These are phyloP conservation scores for Lycaena phlaeas DNA, from an alignment of 2,888 invertebrate species.

Conservation along the genomic window DNA sequence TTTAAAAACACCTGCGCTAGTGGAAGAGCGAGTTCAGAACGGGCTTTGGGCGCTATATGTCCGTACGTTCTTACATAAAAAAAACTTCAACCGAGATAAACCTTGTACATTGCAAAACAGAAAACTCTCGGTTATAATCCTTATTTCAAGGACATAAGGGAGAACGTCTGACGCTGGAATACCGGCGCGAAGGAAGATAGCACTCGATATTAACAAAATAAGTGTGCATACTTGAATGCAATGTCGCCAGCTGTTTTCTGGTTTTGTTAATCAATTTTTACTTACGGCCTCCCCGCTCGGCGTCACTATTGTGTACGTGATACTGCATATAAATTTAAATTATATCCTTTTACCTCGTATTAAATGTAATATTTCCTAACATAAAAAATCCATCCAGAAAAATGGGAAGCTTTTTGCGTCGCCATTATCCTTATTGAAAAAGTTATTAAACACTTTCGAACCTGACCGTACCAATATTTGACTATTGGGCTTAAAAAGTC, in stretches of 20 bases:
- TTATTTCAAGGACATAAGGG: conserved; percentile 14
- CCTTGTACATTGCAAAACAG: conserved; percentile 10
- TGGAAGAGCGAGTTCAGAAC: conserved; percentile 17
- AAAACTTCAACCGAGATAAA: conserved; percentile 16
- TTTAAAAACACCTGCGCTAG: conserved; percentile 21
- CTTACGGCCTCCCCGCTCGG: neutral
- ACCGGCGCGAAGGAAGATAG: conserved; percentile 13
- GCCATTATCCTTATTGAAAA: too few relatives aligned
- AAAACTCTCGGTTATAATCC: conserved; percentile 19
- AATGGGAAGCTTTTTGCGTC: too few relatives aligned
- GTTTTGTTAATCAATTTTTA: conserved; percentile 39
- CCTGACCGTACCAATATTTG: too few relatives aligned
- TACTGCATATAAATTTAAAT: too few relatives aligned
- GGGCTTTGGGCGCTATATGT: conserved; percentile 15
- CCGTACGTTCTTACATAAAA: conserved; percentile 13
- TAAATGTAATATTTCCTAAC: too few relatives aligned
- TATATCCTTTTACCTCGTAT: too few relatives aligned
- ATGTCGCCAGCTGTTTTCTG: conserved; percentile 39
- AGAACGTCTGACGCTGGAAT: conserved; percentile 12
- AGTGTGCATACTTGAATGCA: conserved; percentile 43
- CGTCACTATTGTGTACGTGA: neutral
- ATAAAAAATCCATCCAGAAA: too few relatives aligned
- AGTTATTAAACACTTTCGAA: too few relatives aligned
- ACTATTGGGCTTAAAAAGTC: too few relatives aligned
- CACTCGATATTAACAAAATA: conserved; percentile 24